Conservation (phyloP, 2,888 invertebrate genomes). For the Eupithecia exiguata region DNA sequence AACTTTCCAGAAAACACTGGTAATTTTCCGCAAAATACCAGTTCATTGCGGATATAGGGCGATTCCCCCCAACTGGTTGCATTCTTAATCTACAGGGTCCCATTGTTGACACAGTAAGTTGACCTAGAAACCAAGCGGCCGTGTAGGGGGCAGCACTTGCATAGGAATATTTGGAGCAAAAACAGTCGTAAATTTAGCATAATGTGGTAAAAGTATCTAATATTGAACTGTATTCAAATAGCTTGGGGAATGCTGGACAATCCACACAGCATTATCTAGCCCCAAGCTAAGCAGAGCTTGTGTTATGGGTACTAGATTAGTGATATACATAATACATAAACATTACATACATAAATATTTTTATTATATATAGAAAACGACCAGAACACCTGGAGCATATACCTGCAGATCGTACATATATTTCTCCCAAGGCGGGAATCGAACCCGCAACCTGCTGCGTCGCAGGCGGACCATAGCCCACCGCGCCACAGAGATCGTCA, state of each 20-base stretch:
- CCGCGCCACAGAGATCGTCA: too few species aligned
- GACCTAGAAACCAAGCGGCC: constrained; percentile 59
- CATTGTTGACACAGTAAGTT: constrained; percentile 63
- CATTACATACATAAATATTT: not conserved
- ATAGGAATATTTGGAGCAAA: constrained; percentile 10
- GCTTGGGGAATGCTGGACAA: not conserved
- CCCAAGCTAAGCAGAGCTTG: too few species aligned
- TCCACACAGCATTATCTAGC: not conserved
- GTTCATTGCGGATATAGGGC: constrained; percentile 22
- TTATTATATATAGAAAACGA: too few species aligned
- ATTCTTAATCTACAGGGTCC: constrained; percentile 62
- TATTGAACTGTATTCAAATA: not conserved
- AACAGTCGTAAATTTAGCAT: not conserved
- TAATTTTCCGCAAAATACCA: constrained; percentile 18
- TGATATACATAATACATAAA: not conserved
- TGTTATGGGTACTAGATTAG: not conserved
- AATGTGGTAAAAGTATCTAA: not conserved
- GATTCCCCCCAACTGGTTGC: constrained; percentile 44
- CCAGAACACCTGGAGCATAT: too few species aligned
- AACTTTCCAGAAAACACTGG: constrained; percentile 9
- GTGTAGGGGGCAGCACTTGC: constrained; percentile 11
- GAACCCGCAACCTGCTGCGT: too few species aligned
- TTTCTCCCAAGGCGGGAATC: too few species aligned
- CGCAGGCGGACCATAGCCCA: too few species aligned
- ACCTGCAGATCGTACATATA: too few species aligned